Evolutionary conservation across 2,888 invertebrate genomes (phyloP).

Genomic region (Leptinotarsa juncta): DNA sequence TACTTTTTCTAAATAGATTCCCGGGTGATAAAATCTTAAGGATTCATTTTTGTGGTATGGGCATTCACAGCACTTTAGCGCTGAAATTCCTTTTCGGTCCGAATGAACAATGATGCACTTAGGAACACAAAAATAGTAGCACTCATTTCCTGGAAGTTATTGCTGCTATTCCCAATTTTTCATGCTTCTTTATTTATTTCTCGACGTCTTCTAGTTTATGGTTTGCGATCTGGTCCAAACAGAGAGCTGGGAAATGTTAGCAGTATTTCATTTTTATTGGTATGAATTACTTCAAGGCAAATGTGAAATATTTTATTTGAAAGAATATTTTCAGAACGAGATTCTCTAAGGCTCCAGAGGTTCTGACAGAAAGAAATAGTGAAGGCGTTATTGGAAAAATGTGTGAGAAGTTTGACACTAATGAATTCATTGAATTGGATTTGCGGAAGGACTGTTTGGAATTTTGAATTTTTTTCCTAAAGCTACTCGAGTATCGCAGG

Average conservation of each 20-base stretch:
- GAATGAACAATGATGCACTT: conserved; percentile 4
- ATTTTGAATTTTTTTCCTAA: too few relatives aligned
- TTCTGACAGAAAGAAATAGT: not conserved
- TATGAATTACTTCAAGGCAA: not conserved
- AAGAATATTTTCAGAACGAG: not conserved
- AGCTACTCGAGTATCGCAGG: too few relatives aligned
- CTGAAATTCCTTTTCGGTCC: not conserved
- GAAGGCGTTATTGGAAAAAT: too few relatives aligned
- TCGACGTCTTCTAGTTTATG: not conserved
- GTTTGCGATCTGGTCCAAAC: not conserved
- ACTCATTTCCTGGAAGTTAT: not conserved
- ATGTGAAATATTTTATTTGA: not conserved
- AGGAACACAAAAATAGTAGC: not conserved
- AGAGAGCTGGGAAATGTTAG: not conserved
- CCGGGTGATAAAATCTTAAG: too few relatives aligned
- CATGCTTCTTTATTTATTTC: not conserved
- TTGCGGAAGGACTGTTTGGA: too few relatives aligned
- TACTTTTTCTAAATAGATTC: too few relatives aligned
- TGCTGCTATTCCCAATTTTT: not conserved
- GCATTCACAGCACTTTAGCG: not conserved
- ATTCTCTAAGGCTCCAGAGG: not conserved
- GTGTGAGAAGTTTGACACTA: too few relatives aligned
- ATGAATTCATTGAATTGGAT: too few relatives aligned
- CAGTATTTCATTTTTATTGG: not conserved
- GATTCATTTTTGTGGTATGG: not conserved